Percentiles rank a stretch among this genome's conserved stretches.
These are phyloP conservation scores for Loris lydekkerianus DNA, from an alignment of 2,797 vertebrate genomes.

Conservation along the genomic window DNA sequence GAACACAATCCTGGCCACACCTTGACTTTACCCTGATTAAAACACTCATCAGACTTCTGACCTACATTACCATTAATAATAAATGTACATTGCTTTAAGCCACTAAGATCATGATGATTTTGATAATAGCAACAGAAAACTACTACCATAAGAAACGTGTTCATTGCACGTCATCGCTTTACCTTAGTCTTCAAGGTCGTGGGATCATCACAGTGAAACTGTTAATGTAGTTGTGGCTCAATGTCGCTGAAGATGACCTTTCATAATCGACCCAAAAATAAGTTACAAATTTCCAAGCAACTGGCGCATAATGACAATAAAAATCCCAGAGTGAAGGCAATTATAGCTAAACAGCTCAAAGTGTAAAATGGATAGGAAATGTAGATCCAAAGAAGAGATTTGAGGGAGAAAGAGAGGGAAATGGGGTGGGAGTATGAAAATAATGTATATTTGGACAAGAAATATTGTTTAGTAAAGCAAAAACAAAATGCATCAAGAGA, in stretches of 20 bases:
- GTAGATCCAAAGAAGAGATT: neutral
- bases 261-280: conserved; percentile 4
- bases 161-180: neutral
- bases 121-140: neutral
- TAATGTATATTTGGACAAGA: neutral
- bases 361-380: neutral
- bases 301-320: neutral
- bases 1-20: neutral
- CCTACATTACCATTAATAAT: neutral
- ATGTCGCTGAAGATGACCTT: neutral
- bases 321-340: neutral
- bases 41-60: neutral
- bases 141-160: neutral
- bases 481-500: neutral
- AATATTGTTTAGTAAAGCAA: neutral
- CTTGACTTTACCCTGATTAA: neutral
- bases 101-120: neutral
- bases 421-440: neutral
- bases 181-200: neutral
- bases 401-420: neutral
- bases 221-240: neutral
- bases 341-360: neutral
- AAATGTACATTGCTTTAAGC: neutral
- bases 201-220: neutral
- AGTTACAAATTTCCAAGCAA: neutral